A percentile compares a stretch with the other conserved stretches of the same genome.
Evolutionary conservation across 2,888 invertebrate species (phyloP).

Genomic region (Argyresthia goedartella): DNA sequence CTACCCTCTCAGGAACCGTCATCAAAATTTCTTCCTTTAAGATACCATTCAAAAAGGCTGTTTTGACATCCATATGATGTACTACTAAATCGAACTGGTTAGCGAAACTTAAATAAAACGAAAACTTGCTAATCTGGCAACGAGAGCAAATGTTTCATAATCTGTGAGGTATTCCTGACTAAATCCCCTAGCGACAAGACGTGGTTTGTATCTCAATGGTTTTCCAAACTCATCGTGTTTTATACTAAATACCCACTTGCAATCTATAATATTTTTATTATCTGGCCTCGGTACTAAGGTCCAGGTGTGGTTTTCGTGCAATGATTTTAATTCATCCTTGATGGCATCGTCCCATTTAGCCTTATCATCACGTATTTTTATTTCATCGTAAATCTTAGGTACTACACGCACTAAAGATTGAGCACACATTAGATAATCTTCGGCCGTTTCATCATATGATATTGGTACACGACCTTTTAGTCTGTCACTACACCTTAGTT

Average conservation of each 20-base stretch:
- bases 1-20: constrained; percentile 16
- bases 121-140: not conserved
- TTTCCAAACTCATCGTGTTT: constrained; percentile 17
- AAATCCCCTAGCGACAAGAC: constrained; percentile 22
- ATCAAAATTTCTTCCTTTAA: constrained; percentile 17
- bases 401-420: constrained; percentile 7
- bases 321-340: constrained; percentile 15
- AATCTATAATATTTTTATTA: constrained; percentile 18
- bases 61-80: constrained; percentile 17
- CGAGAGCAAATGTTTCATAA: constrained; percentile 9
- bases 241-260: constrained; percentile 16
- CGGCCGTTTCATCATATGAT: constrained; percentile 9
- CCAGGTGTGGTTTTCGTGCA: constrained; percentile 18
- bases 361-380: constrained; percentile 11
- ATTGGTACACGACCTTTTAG: constrained; percentile 22
- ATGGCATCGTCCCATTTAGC: constrained; percentile 13
- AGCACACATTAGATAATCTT: constrained; percentile 11
- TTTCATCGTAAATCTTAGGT: constrained; percentile 13
- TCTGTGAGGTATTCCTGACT: constrained; percentile 18
- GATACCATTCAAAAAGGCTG: constrained; percentile 17
- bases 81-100: constrained; percentile 7
- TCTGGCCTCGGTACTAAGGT: constrained; percentile 14
- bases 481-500: constrained; percentile 10
- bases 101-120: not conserved
- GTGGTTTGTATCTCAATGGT: constrained; percentile 16